Percentiles rank a stretch among this genome's conserved stretches.
phyloP scores from a whole-genome alignment of 2,888 invertebrate genomes.

The Thyatira batis region DNA sequence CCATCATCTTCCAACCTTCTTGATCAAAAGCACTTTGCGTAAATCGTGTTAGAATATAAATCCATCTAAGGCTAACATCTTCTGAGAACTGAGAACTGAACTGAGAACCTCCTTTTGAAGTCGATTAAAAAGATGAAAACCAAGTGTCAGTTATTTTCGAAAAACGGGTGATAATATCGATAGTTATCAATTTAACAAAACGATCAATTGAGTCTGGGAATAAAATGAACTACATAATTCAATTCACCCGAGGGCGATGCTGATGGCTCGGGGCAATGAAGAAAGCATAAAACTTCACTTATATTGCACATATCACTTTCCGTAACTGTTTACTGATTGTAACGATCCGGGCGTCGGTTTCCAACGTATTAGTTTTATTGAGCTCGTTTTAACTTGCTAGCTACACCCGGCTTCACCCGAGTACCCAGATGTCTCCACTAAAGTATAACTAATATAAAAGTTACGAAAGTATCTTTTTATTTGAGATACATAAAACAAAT shows the following conservation, averaged over 20 bases:
- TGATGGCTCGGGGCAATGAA: conserved; percentile 39
- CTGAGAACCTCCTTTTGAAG: not conserved
- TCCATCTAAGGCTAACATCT: no score
- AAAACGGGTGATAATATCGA: no score
- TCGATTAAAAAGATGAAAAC: not conserved
- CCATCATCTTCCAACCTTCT: no score
- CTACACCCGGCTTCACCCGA: no score
- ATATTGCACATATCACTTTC: conserved; percentile 45
- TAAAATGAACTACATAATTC: conserved; percentile 30
- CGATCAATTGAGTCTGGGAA: conserved; percentile 23
- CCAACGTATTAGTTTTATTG: not conserved
- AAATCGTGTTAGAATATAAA: no score
- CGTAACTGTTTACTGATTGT: not conserved
- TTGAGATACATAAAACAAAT: no score
- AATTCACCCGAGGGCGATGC: conserved; percentile 26
- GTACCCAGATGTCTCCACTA: no score
- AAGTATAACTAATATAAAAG: no score
- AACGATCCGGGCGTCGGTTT: not conserved
- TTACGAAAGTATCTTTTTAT: no score
- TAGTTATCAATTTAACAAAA: not conserved
- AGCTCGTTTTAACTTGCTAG: not conserved
- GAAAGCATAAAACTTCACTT: conserved; percentile 58
- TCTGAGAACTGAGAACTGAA: no score
- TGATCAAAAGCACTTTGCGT: no score
- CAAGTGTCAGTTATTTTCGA: no score